Evolutionary conservation across 2,113 vertebrate species (phyloP).

Genomic region (Plectropomus leopardus): DNA sequence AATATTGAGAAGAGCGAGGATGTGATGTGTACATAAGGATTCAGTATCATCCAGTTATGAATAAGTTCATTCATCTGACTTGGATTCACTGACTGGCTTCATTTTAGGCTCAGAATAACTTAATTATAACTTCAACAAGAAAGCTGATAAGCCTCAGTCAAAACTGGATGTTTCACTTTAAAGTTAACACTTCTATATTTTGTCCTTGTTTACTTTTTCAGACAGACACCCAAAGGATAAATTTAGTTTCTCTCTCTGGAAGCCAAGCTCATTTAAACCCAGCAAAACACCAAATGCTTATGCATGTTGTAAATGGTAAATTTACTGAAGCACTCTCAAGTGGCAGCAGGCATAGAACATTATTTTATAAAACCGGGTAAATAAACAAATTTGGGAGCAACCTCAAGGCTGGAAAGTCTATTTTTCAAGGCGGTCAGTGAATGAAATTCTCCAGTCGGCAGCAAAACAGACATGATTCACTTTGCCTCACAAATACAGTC

Average conservation of each 20-base stretch:
- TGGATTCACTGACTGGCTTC: neutral
- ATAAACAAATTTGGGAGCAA: neutral
- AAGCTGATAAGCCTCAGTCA: neutral
- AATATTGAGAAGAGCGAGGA: neutral
- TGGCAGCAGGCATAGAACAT: constrained; percentile 3
- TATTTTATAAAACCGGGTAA: neutral
- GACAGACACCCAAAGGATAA: neutral
- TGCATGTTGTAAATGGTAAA: constrained; percentile 13
- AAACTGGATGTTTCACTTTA: neutral
- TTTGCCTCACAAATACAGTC: neutral
- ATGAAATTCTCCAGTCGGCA: neutral
- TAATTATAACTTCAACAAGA: neutral
- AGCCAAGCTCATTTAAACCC: constrained; percentile 16
- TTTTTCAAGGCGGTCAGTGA: neutral
- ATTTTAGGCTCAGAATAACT: neutral
- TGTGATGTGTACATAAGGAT: too few species aligned
- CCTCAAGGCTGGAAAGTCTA: neutral
- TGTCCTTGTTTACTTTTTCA: constrained; percentile 9
- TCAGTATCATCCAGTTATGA: neutral
- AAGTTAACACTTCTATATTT: neutral
- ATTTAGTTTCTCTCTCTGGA: neutral
- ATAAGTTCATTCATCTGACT: neutral
- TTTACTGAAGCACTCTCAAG: constrained; percentile 12
- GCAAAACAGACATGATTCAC: neutral
- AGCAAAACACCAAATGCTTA: neutral